phyloP scores from a whole-genome alignment of 2,113 vertebrate genomes.

The Sminthopsis crassicaudata region DNA sequence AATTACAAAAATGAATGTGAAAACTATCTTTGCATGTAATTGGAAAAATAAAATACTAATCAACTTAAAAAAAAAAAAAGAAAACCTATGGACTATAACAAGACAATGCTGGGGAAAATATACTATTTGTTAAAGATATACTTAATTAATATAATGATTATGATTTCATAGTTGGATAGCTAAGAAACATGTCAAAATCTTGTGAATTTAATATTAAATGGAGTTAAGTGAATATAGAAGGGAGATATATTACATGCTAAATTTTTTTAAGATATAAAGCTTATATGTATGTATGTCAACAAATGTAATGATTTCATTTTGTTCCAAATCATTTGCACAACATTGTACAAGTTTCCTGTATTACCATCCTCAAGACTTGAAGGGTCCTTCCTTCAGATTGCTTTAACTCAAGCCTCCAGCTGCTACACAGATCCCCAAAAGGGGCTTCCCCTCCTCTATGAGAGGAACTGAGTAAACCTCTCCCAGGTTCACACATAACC shows the following conservation, averaged over 20 bases:
- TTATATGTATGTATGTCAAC: neutral
- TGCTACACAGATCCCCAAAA: neutral
- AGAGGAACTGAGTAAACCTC: neutral
- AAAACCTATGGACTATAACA: neutral
- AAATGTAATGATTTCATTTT: neutral
- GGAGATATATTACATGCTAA: neutral
- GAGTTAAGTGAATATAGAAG: neutral
- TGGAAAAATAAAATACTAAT: too few species aligned
- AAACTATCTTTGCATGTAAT: too few species aligned
- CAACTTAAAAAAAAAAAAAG: too few species aligned
- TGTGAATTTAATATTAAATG: neutral
- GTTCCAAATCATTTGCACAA: neutral
- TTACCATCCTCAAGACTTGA: neutral
- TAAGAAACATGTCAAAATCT: neutral
- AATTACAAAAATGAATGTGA: too few species aligned
- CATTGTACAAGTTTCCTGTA: neutral
- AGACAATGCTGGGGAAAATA: neutral
- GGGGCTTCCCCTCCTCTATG: neutral
- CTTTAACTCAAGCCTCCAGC: neutral
- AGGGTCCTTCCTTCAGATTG: neutral
- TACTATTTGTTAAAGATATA: neutral
- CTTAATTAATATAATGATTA: neutral
- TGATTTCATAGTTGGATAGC: neutral
- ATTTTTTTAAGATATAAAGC: neutral
- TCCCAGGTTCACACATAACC: neutral